A percentile compares a stretch with the other conserved stretches of the same genome.
Conservation (phyloP, 2,888 invertebrate species). For the Ptilodon capucinus region DNA sequence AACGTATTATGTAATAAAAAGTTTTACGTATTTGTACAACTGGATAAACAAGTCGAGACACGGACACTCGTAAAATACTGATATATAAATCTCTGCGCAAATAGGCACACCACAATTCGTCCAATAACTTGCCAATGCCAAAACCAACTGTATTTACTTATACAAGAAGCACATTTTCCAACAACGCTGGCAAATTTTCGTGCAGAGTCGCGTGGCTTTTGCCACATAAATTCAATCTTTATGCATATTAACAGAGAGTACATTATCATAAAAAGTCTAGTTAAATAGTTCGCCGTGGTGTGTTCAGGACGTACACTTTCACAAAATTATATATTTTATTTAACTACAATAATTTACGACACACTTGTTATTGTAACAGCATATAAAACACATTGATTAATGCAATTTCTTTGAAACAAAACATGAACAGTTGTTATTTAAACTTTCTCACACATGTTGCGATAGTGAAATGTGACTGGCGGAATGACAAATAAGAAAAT, state of each 20-base stretch:
- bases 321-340: neutral
- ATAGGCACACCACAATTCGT: too few species aligned
- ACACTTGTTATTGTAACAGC: neutral
- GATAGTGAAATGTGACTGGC: neutral
- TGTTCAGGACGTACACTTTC: too few species aligned
- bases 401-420: neutral
- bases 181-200: too few species aligned
- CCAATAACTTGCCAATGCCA: too few species aligned
- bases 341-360: neutral
- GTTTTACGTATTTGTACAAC: conserved; percentile 45
- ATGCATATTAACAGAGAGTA: too few species aligned
- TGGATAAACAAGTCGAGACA: conserved; percentile 28
- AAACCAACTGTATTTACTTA: too few species aligned
- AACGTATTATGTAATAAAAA: conserved; percentile 49
- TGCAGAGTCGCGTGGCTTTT: too few species aligned
- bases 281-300: too few species aligned
- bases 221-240: too few species aligned
- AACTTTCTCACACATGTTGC: neutral
- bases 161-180: too few species aligned
- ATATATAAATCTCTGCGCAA: too few species aligned
- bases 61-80: conserved; percentile 31
- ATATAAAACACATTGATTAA: neutral
- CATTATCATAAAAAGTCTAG: too few species aligned
- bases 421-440: neutral
- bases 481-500: neutral